Base-by-base conservation (phyloP, 2,113 vertebrate genomes). In the Megaceryle maxima region DNA sequence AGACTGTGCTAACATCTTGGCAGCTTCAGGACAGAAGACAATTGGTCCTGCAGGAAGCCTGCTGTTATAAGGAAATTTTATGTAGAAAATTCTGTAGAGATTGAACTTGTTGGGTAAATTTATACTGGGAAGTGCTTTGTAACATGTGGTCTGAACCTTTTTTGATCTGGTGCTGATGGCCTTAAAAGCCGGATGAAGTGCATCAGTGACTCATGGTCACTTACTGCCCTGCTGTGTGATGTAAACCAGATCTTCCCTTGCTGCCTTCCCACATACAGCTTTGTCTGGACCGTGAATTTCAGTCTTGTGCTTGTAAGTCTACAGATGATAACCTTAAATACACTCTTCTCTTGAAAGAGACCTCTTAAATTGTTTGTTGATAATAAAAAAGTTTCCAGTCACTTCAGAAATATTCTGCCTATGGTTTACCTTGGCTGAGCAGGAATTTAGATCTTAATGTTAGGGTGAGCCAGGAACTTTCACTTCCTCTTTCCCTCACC, bases 241-340 rank as follows among this genome's bases (percentile, higher is more conserved):
- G 62, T 63, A 95, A 93, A 94, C 69, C 95, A 94, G 92, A 81
- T 63, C 91, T 84, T 66, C 28, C 63, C 77, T 87, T 75, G 64
- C 46, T 96, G 91, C 86, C 63, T 50, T 88, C 76, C 64, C 5
- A 1, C 14, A 3, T 39, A 15, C 35, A 84, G 48, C 53, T 62
- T 64, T 68, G 84, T 68, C 73, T 81, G 83, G 35, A 51, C 51
- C 0, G 2, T 77, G 67, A 53, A 70, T 93, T 93, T 86, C 68
- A 51, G 35, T 56, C 43, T 81, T 75, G 17, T 77, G 73, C 85
- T 87, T 78, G 3, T 6, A 10, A 57, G 56, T 74, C 26, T 31
- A 3, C 2, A 9, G 25, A 75, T 70, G 48, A 37, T 77, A 57
- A 53, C 29, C 26, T 24, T 76, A 64, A 80, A 44, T 18, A 33